Conservation (phyloP, 1,140 invertebrate genomes). For the Zophobas atratus region DNA sequence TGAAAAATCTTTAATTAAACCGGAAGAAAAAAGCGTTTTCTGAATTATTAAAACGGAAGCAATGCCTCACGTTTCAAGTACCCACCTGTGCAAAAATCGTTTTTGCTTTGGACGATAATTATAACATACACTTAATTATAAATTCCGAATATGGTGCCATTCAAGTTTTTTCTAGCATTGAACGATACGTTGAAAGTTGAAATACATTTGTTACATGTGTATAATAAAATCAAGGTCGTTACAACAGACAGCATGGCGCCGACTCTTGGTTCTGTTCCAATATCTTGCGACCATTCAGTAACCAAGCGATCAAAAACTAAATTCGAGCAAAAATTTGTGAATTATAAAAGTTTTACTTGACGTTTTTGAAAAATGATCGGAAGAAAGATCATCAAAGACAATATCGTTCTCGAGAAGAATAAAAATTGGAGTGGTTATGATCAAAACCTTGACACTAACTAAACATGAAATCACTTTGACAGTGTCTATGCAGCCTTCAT, state of each 20-base stretch:
- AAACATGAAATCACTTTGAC: constrained; percentile 17
- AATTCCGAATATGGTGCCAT: neutral
- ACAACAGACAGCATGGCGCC: constrained; percentile 55
- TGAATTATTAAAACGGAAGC: too few species aligned
- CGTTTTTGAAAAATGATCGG: neutral
- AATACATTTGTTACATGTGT: neutral
- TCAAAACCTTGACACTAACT: constrained; percentile 12
- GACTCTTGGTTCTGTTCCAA: constrained; percentile 22
- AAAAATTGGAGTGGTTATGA: neutral
- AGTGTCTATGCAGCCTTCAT: constrained; percentile 13
- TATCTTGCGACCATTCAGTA: neutral
- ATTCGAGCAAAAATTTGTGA: neutral
- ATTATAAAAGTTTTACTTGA: neutral
- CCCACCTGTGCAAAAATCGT: too few species aligned
- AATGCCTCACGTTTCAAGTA: too few species aligned
- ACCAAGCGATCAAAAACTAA: neutral
- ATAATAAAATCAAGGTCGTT: constrained; percentile 45
- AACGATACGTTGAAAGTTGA: neutral
- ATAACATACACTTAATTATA: too few species aligned
- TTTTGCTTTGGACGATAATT: too few species aligned
- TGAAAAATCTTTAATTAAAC: too few species aligned
- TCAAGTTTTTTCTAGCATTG: neutral
- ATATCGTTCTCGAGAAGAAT: neutral
- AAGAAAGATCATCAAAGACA: neutral
- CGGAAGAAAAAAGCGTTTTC: too few species aligned